A percentile compares a stretch with the other conserved stretches of the same genome.
phyloP scores from a whole-genome alignment of 2,113 vertebrate genomes.

The Nothoprocta pentlandii region DNA sequence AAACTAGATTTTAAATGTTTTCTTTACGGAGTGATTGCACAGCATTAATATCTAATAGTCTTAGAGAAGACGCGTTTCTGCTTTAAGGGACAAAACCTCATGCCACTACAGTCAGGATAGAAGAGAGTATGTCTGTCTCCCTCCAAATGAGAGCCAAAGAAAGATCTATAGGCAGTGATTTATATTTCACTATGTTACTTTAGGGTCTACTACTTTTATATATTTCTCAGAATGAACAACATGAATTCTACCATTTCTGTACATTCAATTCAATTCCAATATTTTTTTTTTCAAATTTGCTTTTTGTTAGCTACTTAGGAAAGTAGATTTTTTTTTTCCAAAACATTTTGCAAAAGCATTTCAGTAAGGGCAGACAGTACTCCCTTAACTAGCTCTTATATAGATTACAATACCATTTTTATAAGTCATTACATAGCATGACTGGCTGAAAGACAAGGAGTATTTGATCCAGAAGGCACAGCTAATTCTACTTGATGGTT shows the following conservation, averaged over 20 bases:
- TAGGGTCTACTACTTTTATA: background rate
- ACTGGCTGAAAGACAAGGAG: background rate
- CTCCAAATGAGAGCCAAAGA: background rate
- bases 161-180: background rate
- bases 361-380: background rate
- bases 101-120: background rate
- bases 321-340: background rate
- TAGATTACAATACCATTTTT: background rate
- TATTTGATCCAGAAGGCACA: background rate
- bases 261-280: background rate
- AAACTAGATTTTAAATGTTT: slow-evolving; percentile 6
- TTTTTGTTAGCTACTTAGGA: background rate
- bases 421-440: background rate
- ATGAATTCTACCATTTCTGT: background rate
- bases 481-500: background rate
- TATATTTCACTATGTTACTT: background rate
- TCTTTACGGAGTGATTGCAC: background rate
- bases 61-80: background rate
- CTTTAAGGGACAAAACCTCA: background rate
- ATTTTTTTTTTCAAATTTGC: background rate
- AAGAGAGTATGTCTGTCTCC: background rate
- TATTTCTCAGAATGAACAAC: background rate
- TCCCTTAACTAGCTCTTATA: background rate
- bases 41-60: background rate
- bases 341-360: background rate